Evolutionary conservation across 1,140 invertebrate species (phyloP).

Genomic region (Pseudomyrmex concolor): DNA sequence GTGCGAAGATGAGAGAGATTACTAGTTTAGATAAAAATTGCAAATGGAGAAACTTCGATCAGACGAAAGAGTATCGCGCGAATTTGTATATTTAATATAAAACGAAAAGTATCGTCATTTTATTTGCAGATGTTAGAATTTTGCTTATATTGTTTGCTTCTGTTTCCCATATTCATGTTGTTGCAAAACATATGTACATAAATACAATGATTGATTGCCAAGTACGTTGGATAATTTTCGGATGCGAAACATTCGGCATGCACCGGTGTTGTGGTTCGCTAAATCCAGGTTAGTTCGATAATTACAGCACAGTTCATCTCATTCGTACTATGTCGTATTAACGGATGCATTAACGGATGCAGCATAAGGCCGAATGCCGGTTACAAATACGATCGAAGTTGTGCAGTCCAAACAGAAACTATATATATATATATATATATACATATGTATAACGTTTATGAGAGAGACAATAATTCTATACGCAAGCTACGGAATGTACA

Average conservation of each 20-base stretch:
- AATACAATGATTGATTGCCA: conserved; percentile 26
- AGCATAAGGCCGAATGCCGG: conserved; percentile 57
- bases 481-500: background rate
- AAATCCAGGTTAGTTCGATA: conserved; percentile 58
- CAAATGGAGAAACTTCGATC: background rate
- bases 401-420: background rate
- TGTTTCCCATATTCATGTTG: background rate
- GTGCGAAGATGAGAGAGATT: background rate
- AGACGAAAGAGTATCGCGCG: no score
- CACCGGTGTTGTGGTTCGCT: background rate
- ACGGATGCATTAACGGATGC: conserved; percentile 29
- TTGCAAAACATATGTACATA: background rate
- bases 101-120: background rate
- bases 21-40: background rate
- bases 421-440: no score
- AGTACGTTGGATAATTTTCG: conserved; percentile 41
- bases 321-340: conserved; percentile 54
- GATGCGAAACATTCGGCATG: conserved; percentile 22
- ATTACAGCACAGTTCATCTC: conserved; percentile 65
- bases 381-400: conserved; percentile 60
- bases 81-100: background rate
- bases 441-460: conserved; percentile 34
- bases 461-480: conserved; percentile 14
- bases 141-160: background rate
- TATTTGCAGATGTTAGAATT: background rate